Conservation (phyloP, 1,140 invertebrate genomes). For the Bathynomus jamesi region DNA sequence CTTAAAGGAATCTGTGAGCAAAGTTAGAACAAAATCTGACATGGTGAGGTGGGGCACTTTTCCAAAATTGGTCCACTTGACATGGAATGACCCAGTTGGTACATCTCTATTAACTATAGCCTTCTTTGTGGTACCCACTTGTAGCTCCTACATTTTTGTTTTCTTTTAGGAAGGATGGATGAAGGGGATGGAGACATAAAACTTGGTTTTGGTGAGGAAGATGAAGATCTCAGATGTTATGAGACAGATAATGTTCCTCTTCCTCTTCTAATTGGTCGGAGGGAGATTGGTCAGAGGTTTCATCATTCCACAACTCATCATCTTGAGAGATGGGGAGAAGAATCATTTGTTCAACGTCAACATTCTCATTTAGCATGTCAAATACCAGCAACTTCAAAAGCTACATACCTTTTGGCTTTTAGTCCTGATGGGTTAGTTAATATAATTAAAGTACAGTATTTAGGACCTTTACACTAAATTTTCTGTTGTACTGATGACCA, state of each 20-base stretch:
- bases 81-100: too few species aligned
- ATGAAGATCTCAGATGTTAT: background rate
- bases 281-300: background rate
- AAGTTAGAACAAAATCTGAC: too few species aligned
- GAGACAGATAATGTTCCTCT: background rate
- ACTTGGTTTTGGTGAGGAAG: background rate
- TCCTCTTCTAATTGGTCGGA: background rate
- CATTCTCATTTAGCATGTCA: slow-evolving; percentile 51
- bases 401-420: slow-evolving; percentile 75
- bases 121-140: too few species aligned
- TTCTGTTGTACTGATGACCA: too few species aligned
- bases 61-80: too few species aligned
- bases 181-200: background rate
- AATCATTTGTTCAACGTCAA: background rate
- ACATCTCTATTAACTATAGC: too few species aligned
- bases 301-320: background rate
- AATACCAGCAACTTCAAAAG: slow-evolving; percentile 61
- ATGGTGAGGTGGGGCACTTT: too few species aligned
- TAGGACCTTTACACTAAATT: slow-evolving; percentile 4
- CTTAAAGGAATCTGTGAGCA: too few species aligned
- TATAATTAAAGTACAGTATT: too few species aligned
- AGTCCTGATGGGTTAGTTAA: slow-evolving; percentile 71
- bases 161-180: too few species aligned
- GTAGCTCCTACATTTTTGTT: too few species aligned
- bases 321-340: background rate